These are phyloP conservation scores for Trachops cirrhosus DNA, from an alignment of 2,797 vertebrate species.

Conservation along the genomic window DNA sequence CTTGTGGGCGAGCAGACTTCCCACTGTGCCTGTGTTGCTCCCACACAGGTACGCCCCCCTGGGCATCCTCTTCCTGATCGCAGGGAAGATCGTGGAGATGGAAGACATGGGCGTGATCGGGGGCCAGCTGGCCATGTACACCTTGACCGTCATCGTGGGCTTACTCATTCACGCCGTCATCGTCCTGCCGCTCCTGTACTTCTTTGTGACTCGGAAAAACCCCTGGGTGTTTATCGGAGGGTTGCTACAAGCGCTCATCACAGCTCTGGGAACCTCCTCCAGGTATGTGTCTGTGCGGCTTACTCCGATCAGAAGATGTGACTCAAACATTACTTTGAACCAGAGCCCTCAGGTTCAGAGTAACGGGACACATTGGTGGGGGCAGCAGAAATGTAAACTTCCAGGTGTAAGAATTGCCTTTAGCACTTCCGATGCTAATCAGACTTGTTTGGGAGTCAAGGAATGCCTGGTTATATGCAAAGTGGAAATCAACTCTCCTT, in stretches of 20 bases:
- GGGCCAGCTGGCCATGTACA: slow-evolving; percentile 98
- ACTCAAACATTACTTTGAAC: not conserved
- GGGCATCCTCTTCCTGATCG: slow-evolving; percentile 97
- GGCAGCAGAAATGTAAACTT: not conserved
- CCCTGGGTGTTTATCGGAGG: slow-evolving; percentile 96
- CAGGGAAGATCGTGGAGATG: slow-evolving; percentile 99
- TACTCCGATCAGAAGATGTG: not conserved
- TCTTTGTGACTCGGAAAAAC: slow-evolving; percentile 93
- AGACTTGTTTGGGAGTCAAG: not conserved
- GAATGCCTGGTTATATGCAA: not conserved
- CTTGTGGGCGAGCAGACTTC: not conserved
- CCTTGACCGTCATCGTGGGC: slow-evolving; percentile 94
- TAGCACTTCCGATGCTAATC: not conserved
- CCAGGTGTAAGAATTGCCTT: not conserved
- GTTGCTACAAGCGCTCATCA: slow-evolving; percentile 93
- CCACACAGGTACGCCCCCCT: slow-evolving; percentile 93
- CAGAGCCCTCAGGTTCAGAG: not conserved
- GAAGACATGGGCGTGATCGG: slow-evolving; percentile 96
- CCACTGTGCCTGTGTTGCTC: not conserved
- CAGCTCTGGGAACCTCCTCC: slow-evolving; percentile 95
- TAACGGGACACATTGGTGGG: not conserved
- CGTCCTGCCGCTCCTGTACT: slow-evolving; percentile 94
- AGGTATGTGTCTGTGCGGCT: slow-evolving; percentile 83
- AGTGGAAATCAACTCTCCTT: not conserved
- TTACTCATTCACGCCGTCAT: slow-evolving; percentile 92